Conservation (phyloP, 2,113 vertebrate species). For the Protobothrops flavoviridis region DNA sequence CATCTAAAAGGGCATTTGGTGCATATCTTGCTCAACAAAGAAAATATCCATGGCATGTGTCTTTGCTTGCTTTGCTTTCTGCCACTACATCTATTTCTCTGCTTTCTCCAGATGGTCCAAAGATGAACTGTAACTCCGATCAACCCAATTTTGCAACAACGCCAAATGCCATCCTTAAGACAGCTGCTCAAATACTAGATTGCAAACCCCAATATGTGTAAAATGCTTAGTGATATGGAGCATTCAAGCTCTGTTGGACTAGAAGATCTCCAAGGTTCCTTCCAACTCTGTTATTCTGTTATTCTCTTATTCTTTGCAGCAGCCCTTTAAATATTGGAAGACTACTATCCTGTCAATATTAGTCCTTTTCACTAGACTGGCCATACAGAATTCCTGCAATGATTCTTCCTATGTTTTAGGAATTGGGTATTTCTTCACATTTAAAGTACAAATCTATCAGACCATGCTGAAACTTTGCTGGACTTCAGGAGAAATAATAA, state of each 20-base stretch:
- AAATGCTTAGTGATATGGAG: background rate
- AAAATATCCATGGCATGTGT: background rate
- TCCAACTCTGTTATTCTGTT: no score
- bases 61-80: background rate
- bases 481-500: background rate
- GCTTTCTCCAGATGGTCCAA: background rate
- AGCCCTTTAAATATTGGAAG: no score
- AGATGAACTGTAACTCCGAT: background rate
- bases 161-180: no score
- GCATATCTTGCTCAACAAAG: accelerated
- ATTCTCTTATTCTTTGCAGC: no score
- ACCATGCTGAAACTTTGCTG: background rate
- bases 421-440: background rate
- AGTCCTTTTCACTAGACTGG: no score
- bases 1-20: conserved; percentile 60
- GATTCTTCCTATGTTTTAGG: no score
- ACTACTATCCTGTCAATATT: no score
- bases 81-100: background rate
- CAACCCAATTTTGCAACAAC: background rate
- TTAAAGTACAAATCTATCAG: background rate
- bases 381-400: no score
- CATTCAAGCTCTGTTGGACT: background rate
- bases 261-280: background rate
- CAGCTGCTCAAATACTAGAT: no score
- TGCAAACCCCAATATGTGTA: background rate